phyloP scores from a whole-genome alignment of 2,113 vertebrate species.

The Edolisoma coerulescens region DNA sequence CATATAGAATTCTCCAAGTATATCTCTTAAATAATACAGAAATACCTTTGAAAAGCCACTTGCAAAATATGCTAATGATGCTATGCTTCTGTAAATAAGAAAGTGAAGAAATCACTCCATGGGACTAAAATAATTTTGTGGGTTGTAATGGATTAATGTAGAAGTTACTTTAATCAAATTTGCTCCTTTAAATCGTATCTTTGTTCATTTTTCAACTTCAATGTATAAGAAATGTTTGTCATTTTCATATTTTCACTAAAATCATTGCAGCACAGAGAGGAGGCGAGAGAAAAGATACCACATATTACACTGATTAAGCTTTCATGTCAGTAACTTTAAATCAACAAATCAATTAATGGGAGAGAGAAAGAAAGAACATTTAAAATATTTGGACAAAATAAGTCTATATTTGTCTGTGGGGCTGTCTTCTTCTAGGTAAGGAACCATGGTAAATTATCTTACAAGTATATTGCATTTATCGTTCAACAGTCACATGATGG shows the following conservation, averaged over 20 bases:
- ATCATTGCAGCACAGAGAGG: neutral
- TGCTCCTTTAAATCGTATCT: neutral
- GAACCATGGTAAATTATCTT: neutral
- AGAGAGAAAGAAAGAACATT: neutral
- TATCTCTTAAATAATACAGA: neutral
- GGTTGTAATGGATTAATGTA: neutral
- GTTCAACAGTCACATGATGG: neutral
- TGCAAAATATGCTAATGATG: neutral
- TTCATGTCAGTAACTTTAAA: slow-evolving; percentile 10
- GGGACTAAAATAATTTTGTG: neutral
- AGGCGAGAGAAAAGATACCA: neutral
- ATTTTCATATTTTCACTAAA: neutral
- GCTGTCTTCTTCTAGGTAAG: neutral
- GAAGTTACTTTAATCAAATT: neutral
- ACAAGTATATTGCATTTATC: neutral
- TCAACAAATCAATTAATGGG: neutral
- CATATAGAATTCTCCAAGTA: neutral
- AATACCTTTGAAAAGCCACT: neutral
- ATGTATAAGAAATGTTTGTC: neutral
- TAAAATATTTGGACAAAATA: neutral
- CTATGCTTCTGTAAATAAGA: neutral
- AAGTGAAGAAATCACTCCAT: neutral
- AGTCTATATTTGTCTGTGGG: neutral
- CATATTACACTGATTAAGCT: neutral
- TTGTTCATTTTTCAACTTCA: neutral